A percentile compares a stretch with the other conserved stretches of the same genome.
These are phyloP conservation scores for Corydoras maculifer DNA, from an alignment of 2,113 vertebrate genomes.

Conservation along the genomic window DNA sequence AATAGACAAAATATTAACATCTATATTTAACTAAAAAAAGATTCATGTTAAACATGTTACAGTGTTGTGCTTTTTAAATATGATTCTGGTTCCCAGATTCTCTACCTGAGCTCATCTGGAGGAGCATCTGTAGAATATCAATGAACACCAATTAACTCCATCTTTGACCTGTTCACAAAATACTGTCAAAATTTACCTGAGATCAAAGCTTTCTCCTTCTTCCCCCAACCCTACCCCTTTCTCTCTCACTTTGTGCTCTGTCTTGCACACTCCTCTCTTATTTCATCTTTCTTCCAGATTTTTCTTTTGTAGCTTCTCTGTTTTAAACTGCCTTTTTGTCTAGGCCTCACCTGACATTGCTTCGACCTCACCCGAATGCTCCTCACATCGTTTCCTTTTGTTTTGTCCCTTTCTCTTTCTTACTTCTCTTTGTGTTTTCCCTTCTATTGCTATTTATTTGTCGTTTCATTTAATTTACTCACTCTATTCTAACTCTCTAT, in stretches of 20 bases:
- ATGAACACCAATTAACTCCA: constrained; percentile 9
- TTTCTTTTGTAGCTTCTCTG: too few species aligned
- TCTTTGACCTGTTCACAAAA: constrained; percentile 6
- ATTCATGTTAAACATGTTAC: background rate
- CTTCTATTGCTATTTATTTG: too few species aligned
- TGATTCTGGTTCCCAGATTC: background rate
- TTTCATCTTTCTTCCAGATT: too few species aligned
- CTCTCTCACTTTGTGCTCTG: background rate
- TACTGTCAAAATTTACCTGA: background rate
- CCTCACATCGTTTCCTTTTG: background rate
- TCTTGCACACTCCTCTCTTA: too few species aligned
- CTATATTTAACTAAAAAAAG: background rate
- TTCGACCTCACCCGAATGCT: background rate
- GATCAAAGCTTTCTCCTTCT: constrained; percentile 14
- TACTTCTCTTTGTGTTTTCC: background rate
- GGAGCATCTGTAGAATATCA: constrained; percentile 28
- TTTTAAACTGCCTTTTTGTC: too few species aligned
- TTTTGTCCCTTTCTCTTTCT: background rate
- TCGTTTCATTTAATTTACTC: too few species aligned
- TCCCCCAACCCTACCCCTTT: background rate
- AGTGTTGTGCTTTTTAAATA: background rate
- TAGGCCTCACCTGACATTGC: too few species aligned
- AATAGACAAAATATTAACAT: too few species aligned
- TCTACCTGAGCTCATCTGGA: background rate
- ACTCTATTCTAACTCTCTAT: too few species aligned